phyloP scores from a whole-genome alignment of 2,113 vertebrate genomes.

The Sapayoa aenigma region DNA sequence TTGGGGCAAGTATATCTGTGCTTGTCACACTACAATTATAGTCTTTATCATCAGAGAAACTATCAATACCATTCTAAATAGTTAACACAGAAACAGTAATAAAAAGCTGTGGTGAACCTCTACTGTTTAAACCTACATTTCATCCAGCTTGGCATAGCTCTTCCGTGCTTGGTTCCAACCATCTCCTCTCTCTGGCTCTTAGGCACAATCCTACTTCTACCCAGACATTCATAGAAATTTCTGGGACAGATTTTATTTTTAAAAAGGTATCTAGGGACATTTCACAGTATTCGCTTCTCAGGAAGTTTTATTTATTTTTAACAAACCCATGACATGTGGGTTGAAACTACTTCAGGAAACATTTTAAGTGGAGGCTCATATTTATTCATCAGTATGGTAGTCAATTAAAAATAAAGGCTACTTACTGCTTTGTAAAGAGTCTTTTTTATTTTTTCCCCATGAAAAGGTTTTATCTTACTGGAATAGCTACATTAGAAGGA shows the following conservation, averaged over 20 bases:
- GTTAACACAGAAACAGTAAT: neutral
- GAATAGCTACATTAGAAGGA: neutral
- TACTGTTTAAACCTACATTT: neutral
- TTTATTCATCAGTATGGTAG: neutral
- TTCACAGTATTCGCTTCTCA: neutral
- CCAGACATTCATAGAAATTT: neutral
- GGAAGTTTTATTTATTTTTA: constrained; percentile 57
- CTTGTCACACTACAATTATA: neutral
- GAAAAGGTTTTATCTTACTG: neutral
- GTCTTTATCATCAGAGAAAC: neutral
- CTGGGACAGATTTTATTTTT: constrained; percentile 1
- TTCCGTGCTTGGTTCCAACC: neutral
- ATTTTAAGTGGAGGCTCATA: neutral
- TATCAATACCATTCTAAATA: neutral
- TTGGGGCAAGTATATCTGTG: neutral
- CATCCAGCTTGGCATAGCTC: neutral
- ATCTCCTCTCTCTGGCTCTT: neutral
- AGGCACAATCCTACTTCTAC: neutral
- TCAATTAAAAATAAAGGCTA: neutral
- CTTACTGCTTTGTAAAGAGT: neutral
- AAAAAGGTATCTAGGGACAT: neutral
- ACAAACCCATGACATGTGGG: neutral
- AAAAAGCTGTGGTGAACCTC: neutral
- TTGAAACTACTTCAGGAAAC: constrained; percentile 24
- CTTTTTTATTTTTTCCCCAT: neutral